Percentiles rank a stretch among this genome's conserved stretches.
Evolutionary conservation across 2,113 vertebrate species (phyloP).

Genomic region (Fulica atra): DNA sequence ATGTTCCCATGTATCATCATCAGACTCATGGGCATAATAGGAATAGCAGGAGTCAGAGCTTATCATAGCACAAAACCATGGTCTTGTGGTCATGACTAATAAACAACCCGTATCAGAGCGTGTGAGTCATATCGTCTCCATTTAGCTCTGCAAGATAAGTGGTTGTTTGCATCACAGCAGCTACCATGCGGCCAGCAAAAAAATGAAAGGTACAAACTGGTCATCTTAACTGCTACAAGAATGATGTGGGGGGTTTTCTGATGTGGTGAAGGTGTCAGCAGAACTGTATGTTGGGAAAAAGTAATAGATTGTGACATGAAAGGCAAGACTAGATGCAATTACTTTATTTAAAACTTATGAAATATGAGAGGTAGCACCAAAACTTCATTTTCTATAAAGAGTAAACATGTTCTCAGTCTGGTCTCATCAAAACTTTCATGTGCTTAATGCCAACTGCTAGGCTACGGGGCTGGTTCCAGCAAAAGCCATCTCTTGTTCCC

Average conservation of each 20-base stretch:
- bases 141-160: neutral
- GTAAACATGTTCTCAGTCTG: neutral
- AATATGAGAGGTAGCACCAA: neutral
- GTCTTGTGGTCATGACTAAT: conserved; percentile 25
- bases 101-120: neutral
- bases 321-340: neutral
- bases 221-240: neutral
- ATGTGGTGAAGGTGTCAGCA: neutral
- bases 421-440: neutral
- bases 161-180: neutral
- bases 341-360: neutral
- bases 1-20: conserved; percentile 8
- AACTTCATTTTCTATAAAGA: neutral
- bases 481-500: neutral
- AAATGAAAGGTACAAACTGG: neutral
- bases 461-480: neutral
- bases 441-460: neutral
- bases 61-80: neutral
- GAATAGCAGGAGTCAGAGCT: neutral
- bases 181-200: neutral
- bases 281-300: neutral
- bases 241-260: neutral
- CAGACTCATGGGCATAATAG: conserved; percentile 2
- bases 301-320: neutral
- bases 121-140: conserved; percentile 17